phyloP scores from a whole-genome alignment of 2,113 vertebrate genomes.

The Elanus axillaris region DNA sequence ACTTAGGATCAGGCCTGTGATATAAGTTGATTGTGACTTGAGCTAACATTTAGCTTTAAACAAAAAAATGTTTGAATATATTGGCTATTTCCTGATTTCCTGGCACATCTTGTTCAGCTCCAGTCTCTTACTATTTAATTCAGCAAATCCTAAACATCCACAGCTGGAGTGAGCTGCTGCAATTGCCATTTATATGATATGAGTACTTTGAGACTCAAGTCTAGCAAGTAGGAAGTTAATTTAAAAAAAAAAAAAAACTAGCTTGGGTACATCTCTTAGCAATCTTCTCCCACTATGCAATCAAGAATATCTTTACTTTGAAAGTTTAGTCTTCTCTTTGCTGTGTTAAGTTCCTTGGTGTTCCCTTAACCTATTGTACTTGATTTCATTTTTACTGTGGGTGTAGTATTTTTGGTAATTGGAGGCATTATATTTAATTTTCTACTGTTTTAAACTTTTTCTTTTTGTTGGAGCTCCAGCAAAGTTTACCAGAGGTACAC shows the following conservation, averaged over 20 bases:
- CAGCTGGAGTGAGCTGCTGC: background rate
- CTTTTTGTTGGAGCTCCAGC: background rate
- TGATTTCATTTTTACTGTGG: conserved; percentile 18
- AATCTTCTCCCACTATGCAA: background rate
- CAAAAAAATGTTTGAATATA: background rate
- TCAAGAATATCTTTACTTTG: background rate
- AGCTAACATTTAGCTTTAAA: background rate
- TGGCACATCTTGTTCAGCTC: background rate
- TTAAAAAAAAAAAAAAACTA: background rate
- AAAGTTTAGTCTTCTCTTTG: background rate
- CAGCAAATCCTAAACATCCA: background rate
- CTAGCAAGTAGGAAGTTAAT: background rate
- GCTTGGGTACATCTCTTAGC: background rate
- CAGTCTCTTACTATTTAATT: background rate
- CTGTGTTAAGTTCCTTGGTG: background rate
- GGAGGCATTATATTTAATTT: conserved; percentile 24
- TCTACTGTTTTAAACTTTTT: conserved; percentile 7
- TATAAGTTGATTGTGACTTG: background rate
- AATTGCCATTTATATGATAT: background rate
- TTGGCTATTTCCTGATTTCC: background rate
- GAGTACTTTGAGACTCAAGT: background rate
- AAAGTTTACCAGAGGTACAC: conserved; percentile 9
- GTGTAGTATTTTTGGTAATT: background rate
- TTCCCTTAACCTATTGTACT: background rate
- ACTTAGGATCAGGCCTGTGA: background rate